These are phyloP conservation scores for Diogma glabrata DNA, from an alignment of 2,888 invertebrate genomes.

Conservation along the genomic window DNA sequence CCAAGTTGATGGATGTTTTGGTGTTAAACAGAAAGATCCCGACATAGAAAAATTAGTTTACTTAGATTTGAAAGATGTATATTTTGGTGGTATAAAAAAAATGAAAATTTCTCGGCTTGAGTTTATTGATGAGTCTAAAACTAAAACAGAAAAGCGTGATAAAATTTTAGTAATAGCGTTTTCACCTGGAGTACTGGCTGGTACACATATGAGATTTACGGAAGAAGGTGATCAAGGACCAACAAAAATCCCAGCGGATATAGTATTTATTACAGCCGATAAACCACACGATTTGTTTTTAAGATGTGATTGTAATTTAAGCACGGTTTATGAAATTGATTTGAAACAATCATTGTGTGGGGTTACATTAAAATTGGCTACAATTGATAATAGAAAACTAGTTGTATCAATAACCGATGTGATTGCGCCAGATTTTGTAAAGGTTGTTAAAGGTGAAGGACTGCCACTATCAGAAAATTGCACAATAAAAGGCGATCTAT, in stretches of 20 bases:
- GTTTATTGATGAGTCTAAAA: slow-evolving; percentile 49
- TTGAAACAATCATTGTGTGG: slow-evolving; percentile 63
- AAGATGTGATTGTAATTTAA: slow-evolving; percentile 55
- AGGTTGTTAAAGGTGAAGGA: slow-evolving; percentile 7
- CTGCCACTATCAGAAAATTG: not conserved
- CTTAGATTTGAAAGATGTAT: slow-evolving; percentile 52
- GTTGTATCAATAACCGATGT: slow-evolving; percentile 60
- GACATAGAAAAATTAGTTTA: slow-evolving; percentile 43
- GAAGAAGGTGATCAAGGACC: slow-evolving; percentile 73
- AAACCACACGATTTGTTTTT: slow-evolving; percentile 53
- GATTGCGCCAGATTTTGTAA: slow-evolving; percentile 39
- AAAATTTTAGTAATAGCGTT: slow-evolving; percentile 64
- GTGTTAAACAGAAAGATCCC: slow-evolving; percentile 51
- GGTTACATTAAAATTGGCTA: slow-evolving; percentile 49
- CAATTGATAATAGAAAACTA: slow-evolving; percentile 57
- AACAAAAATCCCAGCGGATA: slow-evolving; percentile 52
- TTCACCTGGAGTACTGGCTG: slow-evolving; percentile 59
- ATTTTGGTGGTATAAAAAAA: slow-evolving; percentile 66
- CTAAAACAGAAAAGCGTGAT: slow-evolving; percentile 50
- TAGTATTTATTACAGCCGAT: slow-evolving; percentile 62
- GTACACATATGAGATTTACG: slow-evolving; percentile 60
- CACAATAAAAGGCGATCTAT: slow-evolving; percentile 7
- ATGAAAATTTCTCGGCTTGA: slow-evolving; percentile 68
- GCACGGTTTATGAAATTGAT: slow-evolving; percentile 46
- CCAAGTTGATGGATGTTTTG: slow-evolving; percentile 47